Conservation (phyloP, 1,140 invertebrate genomes). For the Mercenaria mercenaria region DNA sequence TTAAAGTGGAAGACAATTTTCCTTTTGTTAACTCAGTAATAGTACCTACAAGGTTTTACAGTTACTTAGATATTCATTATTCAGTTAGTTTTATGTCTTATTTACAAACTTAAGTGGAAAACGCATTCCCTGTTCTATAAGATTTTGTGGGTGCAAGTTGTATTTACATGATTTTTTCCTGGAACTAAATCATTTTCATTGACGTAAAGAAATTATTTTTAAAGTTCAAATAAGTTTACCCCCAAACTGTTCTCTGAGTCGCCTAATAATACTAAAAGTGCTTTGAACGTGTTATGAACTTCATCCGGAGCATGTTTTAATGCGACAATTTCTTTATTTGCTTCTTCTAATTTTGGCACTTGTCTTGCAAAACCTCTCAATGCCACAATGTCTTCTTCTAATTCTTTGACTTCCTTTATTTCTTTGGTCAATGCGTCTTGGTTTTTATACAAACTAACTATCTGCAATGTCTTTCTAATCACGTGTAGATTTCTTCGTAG, state of each 20-base stretch:
- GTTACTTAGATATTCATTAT: no score
- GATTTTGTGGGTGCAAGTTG: no score
- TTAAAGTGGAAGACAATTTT: no score
- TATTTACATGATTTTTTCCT: no score
- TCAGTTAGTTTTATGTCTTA: no score
- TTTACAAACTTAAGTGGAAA: no score
- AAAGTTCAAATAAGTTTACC: not conserved
- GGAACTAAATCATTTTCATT: no score
- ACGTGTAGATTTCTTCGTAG: conserved; percentile 31
- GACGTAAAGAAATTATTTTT: no score
- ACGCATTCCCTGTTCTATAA: no score
- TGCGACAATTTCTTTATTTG: conserved; percentile 5
- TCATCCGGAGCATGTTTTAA: conserved; percentile 11
- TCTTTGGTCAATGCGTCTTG: conserved; percentile 1
- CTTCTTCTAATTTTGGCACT: conserved; percentile 5
- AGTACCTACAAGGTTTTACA: no score
- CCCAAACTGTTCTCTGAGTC: not conserved
- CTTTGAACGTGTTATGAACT: not conserved
- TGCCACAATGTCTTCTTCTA: not conserved
- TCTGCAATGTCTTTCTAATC: not conserved
- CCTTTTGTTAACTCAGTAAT: no score
- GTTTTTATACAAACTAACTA: conserved; percentile 7
- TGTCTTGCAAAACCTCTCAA: not conserved
- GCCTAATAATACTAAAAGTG: not conserved
- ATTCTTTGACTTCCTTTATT: conserved; percentile 2